Percentiles rank a stretch among this genome's conserved stretches.
Evolutionary conservation across 2,888 invertebrate species (phyloP).

Genomic region (Leucania comma): DNA sequence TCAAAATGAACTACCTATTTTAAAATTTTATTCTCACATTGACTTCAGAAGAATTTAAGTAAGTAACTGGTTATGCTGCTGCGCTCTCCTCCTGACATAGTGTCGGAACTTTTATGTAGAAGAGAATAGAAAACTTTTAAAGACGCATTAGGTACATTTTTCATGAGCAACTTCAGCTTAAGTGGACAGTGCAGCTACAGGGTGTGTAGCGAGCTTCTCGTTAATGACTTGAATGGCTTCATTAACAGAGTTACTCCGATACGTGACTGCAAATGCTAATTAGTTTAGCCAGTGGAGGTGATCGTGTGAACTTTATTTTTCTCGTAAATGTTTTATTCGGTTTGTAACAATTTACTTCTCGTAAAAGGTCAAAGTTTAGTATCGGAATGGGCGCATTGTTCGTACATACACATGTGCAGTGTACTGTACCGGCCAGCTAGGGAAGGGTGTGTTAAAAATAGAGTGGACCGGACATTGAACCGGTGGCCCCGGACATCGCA

Average conservation of each 20-base stretch:
- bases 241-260: slow-evolving; percentile 79
- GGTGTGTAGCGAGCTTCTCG: slow-evolving; percentile 64
- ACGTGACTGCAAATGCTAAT: slow-evolving; percentile 79
- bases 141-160: slow-evolving; percentile 59
- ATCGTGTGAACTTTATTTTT: slow-evolving; percentile 57
- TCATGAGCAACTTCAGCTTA: slow-evolving; percentile 55
- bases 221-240: slow-evolving; percentile 83
- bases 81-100: slow-evolving; percentile 18
- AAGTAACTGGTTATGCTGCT: not conserved
- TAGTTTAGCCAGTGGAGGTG: slow-evolving; percentile 66
- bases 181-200: slow-evolving; percentile 53
- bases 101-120: slow-evolving; percentile 15
- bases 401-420: slow-evolving; percentile 73
- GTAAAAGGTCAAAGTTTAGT: slow-evolving; percentile 70
- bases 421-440: slow-evolving; percentile 72
- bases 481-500: slow-evolving; percentile 83
- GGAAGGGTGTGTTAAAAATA: slow-evolving; percentile 85
- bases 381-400: slow-evolving; percentile 76
- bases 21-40: slow-evolving; percentile 1
- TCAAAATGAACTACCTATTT: not conserved
- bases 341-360: slow-evolving; percentile 42
- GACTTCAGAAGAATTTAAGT: slow-evolving; percentile 24
- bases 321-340: slow-evolving; percentile 57
- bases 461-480: slow-evolving; percentile 88
- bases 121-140: slow-evolving; percentile 50